Conservation (phyloP, 1,140 invertebrate species). For the Brachionus koreanus region DNA sequence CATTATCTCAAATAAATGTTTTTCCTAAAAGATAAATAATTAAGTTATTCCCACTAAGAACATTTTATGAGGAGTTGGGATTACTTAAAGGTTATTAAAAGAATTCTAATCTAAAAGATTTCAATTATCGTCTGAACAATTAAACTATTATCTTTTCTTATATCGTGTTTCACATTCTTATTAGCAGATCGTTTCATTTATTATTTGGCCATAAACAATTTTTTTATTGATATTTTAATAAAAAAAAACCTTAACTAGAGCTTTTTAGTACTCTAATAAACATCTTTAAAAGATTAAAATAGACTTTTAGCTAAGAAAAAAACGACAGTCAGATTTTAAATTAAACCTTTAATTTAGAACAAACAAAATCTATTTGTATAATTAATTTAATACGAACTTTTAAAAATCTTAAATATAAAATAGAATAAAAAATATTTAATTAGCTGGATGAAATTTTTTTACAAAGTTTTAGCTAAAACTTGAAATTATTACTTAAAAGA, state of each 20-base stretch:
- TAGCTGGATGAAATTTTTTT: neutral
- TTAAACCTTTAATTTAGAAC: neutral
- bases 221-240: neutral
- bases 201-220: neutral
- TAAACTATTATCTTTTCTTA: neutral
- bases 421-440: neutral
- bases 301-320: neutral
- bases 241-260: neutral
- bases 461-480: too few relatives aligned
- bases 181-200: neutral
- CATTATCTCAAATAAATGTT: conserved; percentile 4
- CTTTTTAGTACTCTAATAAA: neutral
- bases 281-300: neutral
- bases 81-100: conserved; percentile 10
- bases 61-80: neutral
- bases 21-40: neutral
- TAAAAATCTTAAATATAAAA: neutral
- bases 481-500: too few relatives aligned
- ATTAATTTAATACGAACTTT: neutral
- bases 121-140: neutral
- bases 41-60: neutral
- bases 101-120: neutral
- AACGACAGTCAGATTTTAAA: neutral
- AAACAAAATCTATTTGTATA: neutral
- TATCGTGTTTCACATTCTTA: neutral